Base-by-base conservation (phyloP, 1,140 invertebrate species). In the Eurosta solidaginis region DNA sequence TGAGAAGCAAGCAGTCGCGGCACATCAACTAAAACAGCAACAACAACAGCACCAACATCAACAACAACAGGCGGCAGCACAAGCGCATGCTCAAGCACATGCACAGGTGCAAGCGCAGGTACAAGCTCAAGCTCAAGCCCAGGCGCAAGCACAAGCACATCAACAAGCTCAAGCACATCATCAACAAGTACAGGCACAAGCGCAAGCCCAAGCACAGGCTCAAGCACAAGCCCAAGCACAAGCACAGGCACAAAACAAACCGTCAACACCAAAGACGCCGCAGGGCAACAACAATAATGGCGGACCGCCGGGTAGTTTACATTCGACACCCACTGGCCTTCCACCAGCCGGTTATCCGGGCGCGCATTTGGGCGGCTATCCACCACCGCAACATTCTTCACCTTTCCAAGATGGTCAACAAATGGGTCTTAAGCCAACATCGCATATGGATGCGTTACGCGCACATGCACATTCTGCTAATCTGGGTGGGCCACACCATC, bases 401-500 rank as follows among this genome's bases (percentile, higher is more conserved):
- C 84, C 83, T 0, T 84, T 86, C 75, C 86, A 88, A 68, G 84
- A 85, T 78, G 83, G 83, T 83, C 63, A 79, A 50, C 83, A 77
- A 12, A 83, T 84, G 47, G 81, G 83, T 5, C 77, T 85, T 3
- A 87, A 88, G 76, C 85, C 85, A 27, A 90, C 89, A 10, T 91
- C 90, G 76, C 90, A 90, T 14, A 89, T 92, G 79, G 90, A 91
- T 76, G 90, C 90, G 2, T 78, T 91, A 59, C 82, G 91, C 75
- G 91, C 91, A 9, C 91, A 92, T 83, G 91, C 91, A 5, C 86
- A 87, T 79, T 88, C 86, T 6, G 86, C 86, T 20, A 88, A 84
- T 54, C 10, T 86, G 77, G 81, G 84, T 44, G 80, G 88, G 0
- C 83, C 87, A 44, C 89, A 89, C 83, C 90, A 91, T 80, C 88